Base-by-base conservation (phyloP, 2,797 vertebrate genomes). In the Nannoperca obscura region DNA sequence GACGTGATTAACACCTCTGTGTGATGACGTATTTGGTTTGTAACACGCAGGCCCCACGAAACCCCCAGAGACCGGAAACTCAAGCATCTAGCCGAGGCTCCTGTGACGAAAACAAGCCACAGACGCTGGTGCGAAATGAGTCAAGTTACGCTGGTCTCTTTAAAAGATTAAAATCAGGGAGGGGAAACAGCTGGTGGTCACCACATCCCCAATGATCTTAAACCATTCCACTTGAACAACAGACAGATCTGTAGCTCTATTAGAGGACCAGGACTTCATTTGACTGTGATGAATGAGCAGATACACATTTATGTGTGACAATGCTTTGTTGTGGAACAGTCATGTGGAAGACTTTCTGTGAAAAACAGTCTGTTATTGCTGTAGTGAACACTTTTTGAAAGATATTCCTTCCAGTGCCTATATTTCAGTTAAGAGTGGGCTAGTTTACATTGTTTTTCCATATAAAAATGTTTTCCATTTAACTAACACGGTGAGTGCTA, bases 111-210 rank as follows among this genome's bases (percentile, higher is more conserved):
- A 90, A 71, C 71, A 76, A 82, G 69, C 83, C 86, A 54, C 88
- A 71, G 82, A 90, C 71, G 66, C 65, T 52, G 46, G 54, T 61
- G 77, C 81, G 85, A 91, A 93, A 93, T 93, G 90, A 95, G 78
- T 93, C 92, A 90, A 70, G 50, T 4, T 30, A 40, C 14, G 27
- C 54, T 36, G 53, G 78, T 30, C 76, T 81, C 75, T 71, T 79
- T 82, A 55, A 82, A 70, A 88, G 86, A 90, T 85, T 83, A 57
- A 42, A 80, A 88, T 86, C 86, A 80, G 67, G 81, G 76, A 85
- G 62, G 46, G 87, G 92, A 87, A 92, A 80, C 81, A 76, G 78
- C 68, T 69, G 40, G 80, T 78, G 85, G 88, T 89, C 87, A 80
- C 82, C 82, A 83, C 88, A 90, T 85, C 79, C 80, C 71, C 58